Evolutionary conservation across 2,113 vertebrate species (phyloP).

Genomic region (Scopus umbretta): DNA sequence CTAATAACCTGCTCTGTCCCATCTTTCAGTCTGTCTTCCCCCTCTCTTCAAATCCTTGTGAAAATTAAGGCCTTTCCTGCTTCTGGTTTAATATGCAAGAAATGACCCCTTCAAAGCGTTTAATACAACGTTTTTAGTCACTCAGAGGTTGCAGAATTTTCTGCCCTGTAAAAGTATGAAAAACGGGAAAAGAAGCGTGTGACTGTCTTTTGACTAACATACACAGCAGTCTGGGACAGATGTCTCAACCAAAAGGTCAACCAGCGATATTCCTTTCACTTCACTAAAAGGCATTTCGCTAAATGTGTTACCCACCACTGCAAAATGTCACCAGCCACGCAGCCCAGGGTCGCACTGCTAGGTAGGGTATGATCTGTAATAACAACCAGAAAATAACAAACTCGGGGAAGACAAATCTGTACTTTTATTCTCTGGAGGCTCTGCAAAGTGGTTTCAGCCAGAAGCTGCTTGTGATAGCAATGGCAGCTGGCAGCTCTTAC

Average conservation of each 20-base stretch:
- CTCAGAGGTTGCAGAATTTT: not conserved
- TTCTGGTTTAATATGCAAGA: not conserved
- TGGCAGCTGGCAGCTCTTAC: not conserved
- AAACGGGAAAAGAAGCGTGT: not conserved
- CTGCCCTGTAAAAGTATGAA: not conserved
- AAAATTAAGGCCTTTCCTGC: not conserved
- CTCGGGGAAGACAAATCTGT: accelerated
- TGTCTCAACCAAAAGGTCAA: slow-evolving; percentile 14
- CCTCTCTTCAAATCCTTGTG: not conserved
- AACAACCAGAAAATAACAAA: not conserved
- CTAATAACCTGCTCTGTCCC: not conserved
- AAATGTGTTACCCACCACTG: not conserved
- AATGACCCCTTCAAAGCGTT: not conserved
- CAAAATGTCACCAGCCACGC: not conserved
- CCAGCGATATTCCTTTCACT: not conserved
- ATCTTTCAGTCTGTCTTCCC: not conserved
- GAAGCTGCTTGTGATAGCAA: not conserved
- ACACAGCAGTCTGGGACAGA: not conserved
- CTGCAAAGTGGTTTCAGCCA: not conserved
- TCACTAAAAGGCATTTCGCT: not conserved
- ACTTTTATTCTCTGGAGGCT: not conserved
- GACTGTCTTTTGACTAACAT: not conserved
- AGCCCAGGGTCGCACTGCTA: not conserved
- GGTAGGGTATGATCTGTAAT: not conserved
- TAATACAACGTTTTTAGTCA: not conserved